Conservation (phyloP, 1,140 invertebrate genomes). For the Drosophila funebris region DNA sequence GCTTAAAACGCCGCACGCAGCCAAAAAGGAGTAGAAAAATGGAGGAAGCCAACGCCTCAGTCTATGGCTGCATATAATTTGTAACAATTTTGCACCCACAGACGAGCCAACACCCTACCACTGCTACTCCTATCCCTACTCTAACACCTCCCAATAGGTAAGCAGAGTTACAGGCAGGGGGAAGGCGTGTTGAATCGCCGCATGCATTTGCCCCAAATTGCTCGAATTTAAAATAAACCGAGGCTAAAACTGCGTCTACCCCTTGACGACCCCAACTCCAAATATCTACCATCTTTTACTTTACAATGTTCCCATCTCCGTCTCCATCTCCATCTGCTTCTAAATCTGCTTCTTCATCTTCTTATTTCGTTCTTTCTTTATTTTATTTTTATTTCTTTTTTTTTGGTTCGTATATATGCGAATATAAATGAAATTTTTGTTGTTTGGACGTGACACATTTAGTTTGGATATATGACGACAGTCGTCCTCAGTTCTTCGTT, state of each 20-base stretch:
- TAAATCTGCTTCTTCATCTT: conserved; percentile 14
- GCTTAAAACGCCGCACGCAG: conserved; percentile 73
- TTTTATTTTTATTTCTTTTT: conserved; percentile 29
- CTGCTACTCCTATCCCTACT: not conserved
- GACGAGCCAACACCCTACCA: not conserved
- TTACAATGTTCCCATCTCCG: conserved; percentile 44
- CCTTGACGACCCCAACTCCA: not conserved
- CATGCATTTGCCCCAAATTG: conserved; percentile 58
- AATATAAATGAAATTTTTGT: conserved; percentile 82
- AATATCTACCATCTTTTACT: conserved; percentile 23
- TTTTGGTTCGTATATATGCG: conserved; percentile 61
- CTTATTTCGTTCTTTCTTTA: not conserved
- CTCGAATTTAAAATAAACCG: conserved; percentile 73
- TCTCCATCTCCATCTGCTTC: not conserved
- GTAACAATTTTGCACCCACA: conserved; percentile 70
- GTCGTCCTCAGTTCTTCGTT: conserved; percentile 12
- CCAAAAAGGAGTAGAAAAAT: conserved; percentile 46
- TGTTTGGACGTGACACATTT: conserved; percentile 81
- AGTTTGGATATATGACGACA: conserved; percentile 76
- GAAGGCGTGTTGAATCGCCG: conserved; percentile 15
- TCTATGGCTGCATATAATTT: conserved; percentile 72
- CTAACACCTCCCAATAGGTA: not conserved
- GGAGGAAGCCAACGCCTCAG: conserved; percentile 6
- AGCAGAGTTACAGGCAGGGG: not conserved
- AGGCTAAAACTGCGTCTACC: conserved; percentile 16